phyloP scores from a whole-genome alignment of 2,888 invertebrate genomes.

The Aradus depressus region DNA sequence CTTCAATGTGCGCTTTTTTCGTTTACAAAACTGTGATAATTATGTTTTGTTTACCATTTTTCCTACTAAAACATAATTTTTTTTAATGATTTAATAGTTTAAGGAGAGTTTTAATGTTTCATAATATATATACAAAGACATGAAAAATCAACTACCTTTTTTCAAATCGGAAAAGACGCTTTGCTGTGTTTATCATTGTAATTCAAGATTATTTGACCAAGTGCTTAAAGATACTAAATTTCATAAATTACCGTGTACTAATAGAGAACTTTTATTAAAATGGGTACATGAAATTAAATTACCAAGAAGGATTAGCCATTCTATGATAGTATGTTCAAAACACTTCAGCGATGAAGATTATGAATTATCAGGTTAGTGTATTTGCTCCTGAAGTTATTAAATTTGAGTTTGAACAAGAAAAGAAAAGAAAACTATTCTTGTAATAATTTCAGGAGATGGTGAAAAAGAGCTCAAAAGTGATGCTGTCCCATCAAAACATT shows the following conservation, averaged over 20 bases:
- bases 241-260: slow-evolving; percentile 6
- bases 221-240: slow-evolving; percentile 3
- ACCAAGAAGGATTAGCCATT: slow-evolving; percentile 16
- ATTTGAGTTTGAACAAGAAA: not conserved
- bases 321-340: slow-evolving; percentile 27
- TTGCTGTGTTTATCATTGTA: slow-evolving; percentile 19
- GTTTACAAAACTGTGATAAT: too few relatives aligned
- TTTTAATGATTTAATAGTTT: too few relatives aligned
- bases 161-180: slow-evolving; percentile 16
- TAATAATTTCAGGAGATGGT: slow-evolving; percentile 12
- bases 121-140: not conserved
- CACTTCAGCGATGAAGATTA: slow-evolving; percentile 28
- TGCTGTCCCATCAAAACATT: slow-evolving; percentile 20
- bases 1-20: too few relatives aligned
- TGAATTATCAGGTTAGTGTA: slow-evolving; percentile 11
- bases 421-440: not conserved
- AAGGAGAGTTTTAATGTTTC: too few relatives aligned
- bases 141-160: slow-evolving; percentile 9
- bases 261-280: slow-evolving; percentile 4
- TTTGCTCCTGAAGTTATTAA: not conserved
- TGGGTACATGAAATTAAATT: slow-evolving; percentile 26
- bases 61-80: too few relatives aligned
- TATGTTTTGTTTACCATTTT: too few relatives aligned
- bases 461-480: slow-evolving; percentile 18
- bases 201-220: slow-evolving; percentile 5